Conservation (phyloP, 2,113 vertebrate species). For the Nipponia nippon region DNA sequence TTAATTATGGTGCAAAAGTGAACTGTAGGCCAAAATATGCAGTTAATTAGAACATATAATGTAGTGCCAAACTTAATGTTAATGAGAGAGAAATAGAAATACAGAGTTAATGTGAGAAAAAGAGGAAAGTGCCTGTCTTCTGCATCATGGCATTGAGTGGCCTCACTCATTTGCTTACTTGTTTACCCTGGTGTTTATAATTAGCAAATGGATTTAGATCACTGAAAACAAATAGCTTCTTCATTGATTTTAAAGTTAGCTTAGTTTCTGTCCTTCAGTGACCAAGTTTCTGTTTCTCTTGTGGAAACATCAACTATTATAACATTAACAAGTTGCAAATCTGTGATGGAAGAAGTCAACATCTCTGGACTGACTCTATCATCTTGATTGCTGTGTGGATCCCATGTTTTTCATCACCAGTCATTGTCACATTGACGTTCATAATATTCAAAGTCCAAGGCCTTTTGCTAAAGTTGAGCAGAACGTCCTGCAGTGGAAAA, state of each 20-base stretch:
- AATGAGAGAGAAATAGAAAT: not conserved
- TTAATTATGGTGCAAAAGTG: slow-evolving; percentile 57
- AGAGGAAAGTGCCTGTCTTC: not conserved
- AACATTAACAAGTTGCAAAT: not conserved
- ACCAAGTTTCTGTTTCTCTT: not conserved
- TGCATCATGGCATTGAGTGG: not conserved
- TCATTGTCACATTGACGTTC: not conserved
- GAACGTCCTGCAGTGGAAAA: not conserved
- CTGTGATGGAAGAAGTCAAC: not conserved
- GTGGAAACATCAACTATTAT: not conserved
- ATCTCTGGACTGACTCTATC: not conserved
- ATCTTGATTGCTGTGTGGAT: not conserved
- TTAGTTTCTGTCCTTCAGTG: not conserved
- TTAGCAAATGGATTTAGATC: not conserved
- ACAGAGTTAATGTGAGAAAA: not conserved
- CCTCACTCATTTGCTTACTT: not conserved
- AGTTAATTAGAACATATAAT: slow-evolving; percentile 60
- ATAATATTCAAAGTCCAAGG: not conserved
- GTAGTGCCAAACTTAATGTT: not conserved
- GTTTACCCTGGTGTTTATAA: not conserved
- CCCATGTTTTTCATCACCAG: not conserved
- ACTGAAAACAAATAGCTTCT: not conserved
- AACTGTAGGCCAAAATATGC: slow-evolving; percentile 45
- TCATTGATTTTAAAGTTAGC: not conserved
- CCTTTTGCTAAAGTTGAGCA: not conserved